These are phyloP conservation scores for Steatornis caripensis DNA, from an alignment of 2,113 vertebrate genomes.

Conservation along the genomic window DNA sequence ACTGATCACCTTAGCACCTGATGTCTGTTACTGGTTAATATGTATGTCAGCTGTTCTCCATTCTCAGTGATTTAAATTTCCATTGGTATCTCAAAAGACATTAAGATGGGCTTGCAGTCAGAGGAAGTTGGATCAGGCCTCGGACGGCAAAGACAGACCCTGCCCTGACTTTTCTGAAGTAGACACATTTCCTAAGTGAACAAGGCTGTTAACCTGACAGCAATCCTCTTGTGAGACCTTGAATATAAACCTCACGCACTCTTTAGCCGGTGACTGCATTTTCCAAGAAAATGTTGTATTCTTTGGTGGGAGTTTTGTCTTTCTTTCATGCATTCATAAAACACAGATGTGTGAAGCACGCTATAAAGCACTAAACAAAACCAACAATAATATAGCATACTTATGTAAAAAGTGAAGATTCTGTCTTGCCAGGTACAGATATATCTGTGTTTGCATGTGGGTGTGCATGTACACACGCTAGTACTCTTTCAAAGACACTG, in stretches of 20 bases:
- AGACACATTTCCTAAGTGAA: not conserved
- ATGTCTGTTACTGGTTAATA: not conserved
- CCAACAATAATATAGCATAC: not conserved
- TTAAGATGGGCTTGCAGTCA: not conserved
- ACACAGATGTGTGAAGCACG: not conserved
- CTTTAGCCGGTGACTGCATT: not conserved
- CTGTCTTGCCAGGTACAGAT: not conserved
- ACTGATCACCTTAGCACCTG: not conserved
- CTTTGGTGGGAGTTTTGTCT: not conserved
- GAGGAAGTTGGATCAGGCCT: not conserved
- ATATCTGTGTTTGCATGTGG: not conserved
- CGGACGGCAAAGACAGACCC: not conserved
- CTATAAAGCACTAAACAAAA: not conserved
- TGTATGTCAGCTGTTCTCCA: not conserved
- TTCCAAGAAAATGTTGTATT: not conserved
- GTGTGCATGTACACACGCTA: accelerated
- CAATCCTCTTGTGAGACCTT: not conserved
- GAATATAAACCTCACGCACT: not conserved
- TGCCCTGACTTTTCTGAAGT: not conserved
- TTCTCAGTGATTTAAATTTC: not conserved
- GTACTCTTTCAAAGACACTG: not conserved
- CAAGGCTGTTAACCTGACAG: not conserved
- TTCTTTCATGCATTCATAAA: not conserved
- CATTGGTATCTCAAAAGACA: not conserved
- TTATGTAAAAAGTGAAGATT: not conserved